Conservation (phyloP, 2,888 invertebrate species). For the Heliconius charithonia region DNA sequence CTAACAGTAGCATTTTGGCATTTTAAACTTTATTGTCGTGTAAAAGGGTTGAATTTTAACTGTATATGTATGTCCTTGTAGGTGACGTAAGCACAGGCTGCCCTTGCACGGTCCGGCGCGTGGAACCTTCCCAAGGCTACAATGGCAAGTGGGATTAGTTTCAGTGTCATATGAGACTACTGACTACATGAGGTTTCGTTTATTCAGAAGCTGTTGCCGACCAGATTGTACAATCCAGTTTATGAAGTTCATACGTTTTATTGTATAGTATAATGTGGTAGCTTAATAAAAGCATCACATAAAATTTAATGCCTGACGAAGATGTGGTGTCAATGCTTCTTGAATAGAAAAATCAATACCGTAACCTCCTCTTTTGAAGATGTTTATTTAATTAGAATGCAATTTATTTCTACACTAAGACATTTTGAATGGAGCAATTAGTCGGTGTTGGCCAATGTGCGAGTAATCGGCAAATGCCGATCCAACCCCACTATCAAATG, state of each 20-base stretch:
- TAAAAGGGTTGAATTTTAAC: neutral
- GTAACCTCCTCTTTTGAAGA: neutral
- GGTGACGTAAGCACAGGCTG: conserved; percentile 65
- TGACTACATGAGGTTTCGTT: conserved; percentile 43
- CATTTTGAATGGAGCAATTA: neutral
- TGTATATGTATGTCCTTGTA: conserved; percentile 54
- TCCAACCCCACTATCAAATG: neutral
- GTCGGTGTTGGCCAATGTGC: neutral
- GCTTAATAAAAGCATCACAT: neutral
- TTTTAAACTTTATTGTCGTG: conserved; percentile 21
- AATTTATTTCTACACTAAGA: neutral
- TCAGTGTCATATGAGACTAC: conserved; percentile 67
- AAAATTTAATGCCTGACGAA: neutral
- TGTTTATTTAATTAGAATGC: conserved; percentile 3
- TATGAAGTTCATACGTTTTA: conserved; percentile 4
- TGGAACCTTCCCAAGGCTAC: conserved; percentile 71
- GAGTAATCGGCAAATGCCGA: neutral
- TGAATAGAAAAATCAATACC: neutral
- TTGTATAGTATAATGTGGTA: neutral
- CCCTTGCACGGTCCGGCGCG: conserved; percentile 79
- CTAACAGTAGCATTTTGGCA: neutral
- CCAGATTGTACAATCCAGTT: conserved; percentile 10
- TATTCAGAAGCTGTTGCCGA: conserved; percentile 22
- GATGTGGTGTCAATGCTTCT: neutral
- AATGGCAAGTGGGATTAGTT: conserved; percentile 77